These are phyloP conservation scores for Pachyseris speciosa DNA, from an alignment of 64 coral and sea anemone genomes.

Conservation along the genomic window DNA sequence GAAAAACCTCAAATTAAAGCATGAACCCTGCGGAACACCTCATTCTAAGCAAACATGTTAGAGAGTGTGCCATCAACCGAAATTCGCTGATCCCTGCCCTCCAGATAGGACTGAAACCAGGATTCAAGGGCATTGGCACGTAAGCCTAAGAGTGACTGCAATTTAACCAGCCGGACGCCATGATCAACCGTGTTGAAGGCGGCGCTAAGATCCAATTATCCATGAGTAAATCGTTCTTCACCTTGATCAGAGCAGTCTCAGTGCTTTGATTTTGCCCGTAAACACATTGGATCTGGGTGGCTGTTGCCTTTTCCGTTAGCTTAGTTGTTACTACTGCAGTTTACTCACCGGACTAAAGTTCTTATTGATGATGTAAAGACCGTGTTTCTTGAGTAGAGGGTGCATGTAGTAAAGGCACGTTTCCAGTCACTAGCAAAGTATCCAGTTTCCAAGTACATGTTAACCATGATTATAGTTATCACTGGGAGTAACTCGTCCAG, in stretches of 20 bases:
- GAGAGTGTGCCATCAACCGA: not conserved
- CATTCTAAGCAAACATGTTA: not conserved
- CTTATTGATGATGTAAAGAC: slow-evolving; percentile 25
- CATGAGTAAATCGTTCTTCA: not conserved
- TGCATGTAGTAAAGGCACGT: not conserved
- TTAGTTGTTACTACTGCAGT: slow-evolving; percentile 26
- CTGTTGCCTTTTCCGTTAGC: slow-evolving; percentile 14
- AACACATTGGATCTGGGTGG: slow-evolving; percentile 22
- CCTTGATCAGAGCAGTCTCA: not conserved
- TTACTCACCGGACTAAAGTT: slow-evolving; percentile 16
- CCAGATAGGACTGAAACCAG: slow-evolving; percentile 2
- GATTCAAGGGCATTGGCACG: not conserved
- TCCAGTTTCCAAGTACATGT: slow-evolving; percentile 16
- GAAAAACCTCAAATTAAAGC: not conserved
- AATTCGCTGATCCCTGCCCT: not conserved
- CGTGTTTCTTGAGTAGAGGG: not conserved
- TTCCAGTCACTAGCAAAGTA: slow-evolving; percentile 32
- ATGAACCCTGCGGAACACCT: not conserved
- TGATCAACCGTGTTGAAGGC: not conserved
- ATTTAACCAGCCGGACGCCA: not conserved
- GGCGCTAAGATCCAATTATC: not conserved
- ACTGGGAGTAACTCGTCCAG: slow-evolving; percentile 16
- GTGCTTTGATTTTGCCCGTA: not conserved
- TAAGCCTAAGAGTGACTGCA: slow-evolving; percentile 19
- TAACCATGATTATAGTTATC: slow-evolving; percentile 14